Evolutionary conservation across 2,888 invertebrate species (phyloP), one percentile per base, ranked within the genome.

Genomic region (Idaea dimidiata): DNA sequence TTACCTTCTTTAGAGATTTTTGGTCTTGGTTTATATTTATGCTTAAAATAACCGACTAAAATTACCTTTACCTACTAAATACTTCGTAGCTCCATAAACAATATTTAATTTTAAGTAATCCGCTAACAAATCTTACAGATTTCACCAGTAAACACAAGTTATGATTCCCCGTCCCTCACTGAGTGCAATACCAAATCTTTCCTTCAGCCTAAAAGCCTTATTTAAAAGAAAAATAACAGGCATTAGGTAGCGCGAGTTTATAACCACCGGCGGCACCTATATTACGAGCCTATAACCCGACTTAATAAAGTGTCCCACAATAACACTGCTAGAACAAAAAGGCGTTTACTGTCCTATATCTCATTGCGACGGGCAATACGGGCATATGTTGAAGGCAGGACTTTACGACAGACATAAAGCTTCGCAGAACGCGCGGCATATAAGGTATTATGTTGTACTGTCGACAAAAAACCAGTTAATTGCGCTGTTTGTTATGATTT

Each of bases 351-450:
- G 56, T 56, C 56, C 66, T 66, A 68, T 70, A 69, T 70, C 62
- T 66, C 68, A 66, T 68, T 65, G 67, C 61, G 60, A 61, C 62
- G 57, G 24, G 24, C 24, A 24, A 24, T 43, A 43, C 66, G 61
- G 67, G 72, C 70, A 72, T 70, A 68, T 72, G 72, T 70, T 66
- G 62, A 62, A 70, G 66, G 67, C 72, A 72, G 64, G 78, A 77
- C 80, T 88, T 88, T 88, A 88, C 78, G 84, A 80, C 77, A 66
- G 66, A 68, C 82, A 86, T 87, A 87, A 88, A 86, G 82, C 81
- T 78, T 73, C 72, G 72, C 66, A 66, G 72, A 68, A 70, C 70
- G 65, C 14, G 70, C 63, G 62, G 67, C 65, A 69, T 70, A 63
- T 66, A 68, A 63, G 56, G 14, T 64, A 68, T 71, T 66, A 69